These are phyloP conservation scores for Chaunax sp. DNA, from an alignment of 2,797 vertebrate species.

Conservation along the genomic window DNA sequence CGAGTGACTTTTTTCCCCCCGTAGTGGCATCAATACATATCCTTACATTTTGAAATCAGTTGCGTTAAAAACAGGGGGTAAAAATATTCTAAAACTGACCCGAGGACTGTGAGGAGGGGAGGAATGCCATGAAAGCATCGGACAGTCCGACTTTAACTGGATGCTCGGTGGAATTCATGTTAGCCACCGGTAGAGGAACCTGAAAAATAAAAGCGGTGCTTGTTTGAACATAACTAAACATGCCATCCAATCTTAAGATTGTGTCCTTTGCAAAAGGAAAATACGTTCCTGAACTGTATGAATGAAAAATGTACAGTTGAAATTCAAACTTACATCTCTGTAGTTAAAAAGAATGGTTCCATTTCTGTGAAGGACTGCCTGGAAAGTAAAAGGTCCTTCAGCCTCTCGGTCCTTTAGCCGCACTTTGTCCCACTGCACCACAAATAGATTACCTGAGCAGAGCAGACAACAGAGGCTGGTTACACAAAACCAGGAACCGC, in stretches of 20 bases:
- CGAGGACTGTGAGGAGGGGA: constrained; percentile 76
- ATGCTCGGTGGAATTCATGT: constrained; percentile 92
- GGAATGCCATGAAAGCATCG: constrained; percentile 92
- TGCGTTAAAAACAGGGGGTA: neutral
- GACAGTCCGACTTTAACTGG: constrained; percentile 96
- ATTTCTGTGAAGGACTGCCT: constrained; percentile 87
- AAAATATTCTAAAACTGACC: constrained; percentile 78
- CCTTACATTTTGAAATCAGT: neutral
- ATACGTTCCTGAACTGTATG: neutral
- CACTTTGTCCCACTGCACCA: constrained; percentile 96
- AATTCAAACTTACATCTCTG: constrained; percentile 84
- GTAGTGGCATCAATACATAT: neutral
- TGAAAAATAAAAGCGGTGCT: constrained; percentile 50
- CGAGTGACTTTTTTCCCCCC: too few relatives aligned
- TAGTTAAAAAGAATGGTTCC: constrained; percentile 94
- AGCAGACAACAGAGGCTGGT: constrained; percentile 2
- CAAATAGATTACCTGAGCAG: constrained; percentile 88
- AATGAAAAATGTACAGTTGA: neutral
- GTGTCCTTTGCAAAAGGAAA: neutral
- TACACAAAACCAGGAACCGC: constrained; percentile 3
- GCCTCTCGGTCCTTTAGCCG: constrained; percentile 90
- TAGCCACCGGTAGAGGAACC: constrained; percentile 89
- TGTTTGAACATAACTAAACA: neutral
- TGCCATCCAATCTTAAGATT: too few relatives aligned
- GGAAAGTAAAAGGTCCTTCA: constrained; percentile 92